Base-by-base conservation (phyloP, 2,113 vertebrate genomes). In the Corvus hawaiiensis region DNA sequence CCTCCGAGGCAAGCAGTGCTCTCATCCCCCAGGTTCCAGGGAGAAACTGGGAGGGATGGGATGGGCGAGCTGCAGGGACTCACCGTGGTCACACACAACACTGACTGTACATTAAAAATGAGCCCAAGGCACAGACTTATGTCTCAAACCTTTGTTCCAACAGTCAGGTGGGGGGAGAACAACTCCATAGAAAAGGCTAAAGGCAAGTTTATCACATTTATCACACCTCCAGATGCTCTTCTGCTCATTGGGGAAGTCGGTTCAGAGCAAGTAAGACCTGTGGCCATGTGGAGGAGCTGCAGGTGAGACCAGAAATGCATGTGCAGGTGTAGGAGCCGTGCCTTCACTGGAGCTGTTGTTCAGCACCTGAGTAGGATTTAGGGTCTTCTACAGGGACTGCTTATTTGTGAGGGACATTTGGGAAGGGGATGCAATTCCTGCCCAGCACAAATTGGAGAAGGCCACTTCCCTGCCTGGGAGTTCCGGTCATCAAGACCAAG, bases 61-160 rank as follows among this genome's bases (percentile, higher is more conserved):
- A 51, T 20, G 27, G 37, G 21, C 24, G 54, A 9, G 11, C 21
- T 55, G 5, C 1, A 1, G 74, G 51, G 51, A 71, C 46, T 69
- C 30, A 6, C 20, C 9, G 7, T 23, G 37, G 46, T 16, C 82
- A 55, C 1, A 1, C 41, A 52, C 0, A 0, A 28, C 52, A 43
- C 5, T 11, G 28, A 9, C 12, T 67, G 26, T 7, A 27, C 22
- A 26, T 16, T 16, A 12, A 51, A 90, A 85, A 41, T 16, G 1
- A 69, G 32, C 26, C 63, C 51, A n/a, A 66, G 18, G 7, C 14
- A 54, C n/a, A 71, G 43, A 63, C 8, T 30, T n/a, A 18, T 0
- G 1, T 28, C 62, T 64, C 35, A 82, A 68, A 58, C 28, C 30
- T 58, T 87, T 75, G 33, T 54, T 95, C 46, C 32, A 44, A 7